These are phyloP conservation scores for Parnassius smintheus DNA, from an alignment of 2,888 invertebrate genomes.

Conservation along the genomic window DNA sequence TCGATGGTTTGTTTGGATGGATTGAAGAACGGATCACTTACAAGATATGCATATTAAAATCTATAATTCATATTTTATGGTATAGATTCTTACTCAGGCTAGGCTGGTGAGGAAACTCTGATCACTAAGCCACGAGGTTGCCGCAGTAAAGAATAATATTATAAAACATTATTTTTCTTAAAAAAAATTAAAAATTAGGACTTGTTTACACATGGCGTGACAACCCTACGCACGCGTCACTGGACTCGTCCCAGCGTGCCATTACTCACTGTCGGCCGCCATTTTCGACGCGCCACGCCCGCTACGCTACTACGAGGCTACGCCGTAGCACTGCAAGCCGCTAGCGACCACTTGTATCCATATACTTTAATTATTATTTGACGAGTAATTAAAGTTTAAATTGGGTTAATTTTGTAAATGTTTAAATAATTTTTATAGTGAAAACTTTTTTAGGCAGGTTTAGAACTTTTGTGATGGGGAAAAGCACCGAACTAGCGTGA, in stretches of 20 bases:
- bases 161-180: not conserved
- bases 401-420: not conserved
- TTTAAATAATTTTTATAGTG: too few relatives aligned
- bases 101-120: too few relatives aligned
- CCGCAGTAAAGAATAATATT: too few relatives aligned
- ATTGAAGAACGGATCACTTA: too few relatives aligned
- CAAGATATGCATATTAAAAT: too few relatives aligned
- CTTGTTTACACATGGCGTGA: conserved; percentile 29
- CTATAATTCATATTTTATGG: too few relatives aligned
- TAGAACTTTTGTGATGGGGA: too few relatives aligned
- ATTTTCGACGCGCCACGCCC: conserved; percentile 74
- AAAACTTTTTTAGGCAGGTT: too few relatives aligned
- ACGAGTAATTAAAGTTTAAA: not conserved
- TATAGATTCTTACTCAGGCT: too few relatives aligned
- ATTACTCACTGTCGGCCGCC: conserved; percentile 80
- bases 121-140: too few relatives aligned
- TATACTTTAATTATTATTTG: conserved; percentile 36
- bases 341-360: conserved; percentile 34
- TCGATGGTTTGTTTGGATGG: too few relatives aligned
- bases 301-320: conserved; percentile 65
- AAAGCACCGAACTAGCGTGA: too few relatives aligned
- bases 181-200: not conserved
- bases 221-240: conserved; percentile 78
- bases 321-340: conserved; percentile 45
- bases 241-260: conserved; percentile 76